Evolutionary conservation across 2,888 invertebrate species (phyloP).

Genomic region (Limulus polyphemus): DNA sequence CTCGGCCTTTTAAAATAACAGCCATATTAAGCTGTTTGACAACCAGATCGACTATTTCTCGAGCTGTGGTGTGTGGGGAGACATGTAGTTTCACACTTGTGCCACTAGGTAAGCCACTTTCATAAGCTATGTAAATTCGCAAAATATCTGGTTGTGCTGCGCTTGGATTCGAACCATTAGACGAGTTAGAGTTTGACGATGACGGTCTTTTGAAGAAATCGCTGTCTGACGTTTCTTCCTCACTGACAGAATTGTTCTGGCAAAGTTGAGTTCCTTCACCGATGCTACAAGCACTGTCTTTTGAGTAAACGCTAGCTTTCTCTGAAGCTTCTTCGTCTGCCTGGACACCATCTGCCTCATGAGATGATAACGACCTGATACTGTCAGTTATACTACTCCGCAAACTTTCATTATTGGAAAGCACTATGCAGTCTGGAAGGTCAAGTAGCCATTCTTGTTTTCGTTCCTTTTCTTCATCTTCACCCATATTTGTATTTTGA

Average conservation of each 20-base stretch:
- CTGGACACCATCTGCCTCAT: constrained; percentile 6
- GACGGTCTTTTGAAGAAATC: not conserved
- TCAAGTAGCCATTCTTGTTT: not conserved
- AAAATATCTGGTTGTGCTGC: constrained; percentile 41
- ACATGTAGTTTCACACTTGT: constrained; percentile 89
- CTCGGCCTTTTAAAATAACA: constrained; percentile 64
- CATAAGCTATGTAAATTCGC: constrained; percentile 90
- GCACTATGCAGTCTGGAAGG: too few relatives aligned
- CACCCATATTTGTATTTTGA: constrained; percentile 11
- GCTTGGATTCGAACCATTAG: constrained; percentile 4
- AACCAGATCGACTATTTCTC: constrained; percentile 89
- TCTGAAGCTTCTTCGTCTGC: too few relatives aligned
- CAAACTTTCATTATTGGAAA: constrained; percentile 2
- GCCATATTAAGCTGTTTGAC: constrained; percentile 93
- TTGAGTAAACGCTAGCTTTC: constrained; percentile 8
- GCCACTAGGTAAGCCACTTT: constrained; percentile 82
- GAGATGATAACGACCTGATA: constrained; percentile 14
- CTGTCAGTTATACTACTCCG: constrained; percentile 15
- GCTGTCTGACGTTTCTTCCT: constrained; percentile 1
- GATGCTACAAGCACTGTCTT: constrained; percentile 12
- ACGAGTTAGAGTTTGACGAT: not conserved
- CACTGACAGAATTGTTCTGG: not conserved
- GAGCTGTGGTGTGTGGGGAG: constrained; percentile 78
- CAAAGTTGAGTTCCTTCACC: constrained; percentile 1
- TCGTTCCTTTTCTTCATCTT: constrained; percentile 6